Percentiles rank a stretch among this genome's conserved stretches.
These are phyloP conservation scores for Drosophila sp. DNA, from an alignment of 1,140 invertebrate species.

Conservation along the genomic window DNA sequence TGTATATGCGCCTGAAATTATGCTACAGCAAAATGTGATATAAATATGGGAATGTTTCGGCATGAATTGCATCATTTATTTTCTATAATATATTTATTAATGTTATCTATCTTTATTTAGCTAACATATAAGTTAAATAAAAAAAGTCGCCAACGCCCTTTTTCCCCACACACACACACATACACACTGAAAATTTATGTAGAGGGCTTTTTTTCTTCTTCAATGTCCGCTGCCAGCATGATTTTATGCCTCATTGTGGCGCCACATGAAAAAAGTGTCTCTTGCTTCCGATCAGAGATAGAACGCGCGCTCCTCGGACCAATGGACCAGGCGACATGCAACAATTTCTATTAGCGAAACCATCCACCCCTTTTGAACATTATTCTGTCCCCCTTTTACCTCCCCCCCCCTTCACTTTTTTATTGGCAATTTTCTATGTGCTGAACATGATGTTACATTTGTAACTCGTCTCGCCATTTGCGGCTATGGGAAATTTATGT, in stretches of 20 bases:
- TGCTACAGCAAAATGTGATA: no score
- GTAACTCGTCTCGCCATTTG: conserved; percentile 53
- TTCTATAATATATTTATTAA: neutral
- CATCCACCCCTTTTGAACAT: neutral
- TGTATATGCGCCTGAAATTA: no score
- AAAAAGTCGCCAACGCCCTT: conserved; percentile 35
- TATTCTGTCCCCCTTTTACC: conserved; percentile 15
- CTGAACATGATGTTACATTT: conserved; percentile 61
- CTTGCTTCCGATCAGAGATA: conserved; percentile 60
- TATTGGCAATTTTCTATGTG: conserved; percentile 46
- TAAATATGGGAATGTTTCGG: neutral
- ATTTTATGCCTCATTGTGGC: conserved; percentile 39
- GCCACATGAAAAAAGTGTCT: conserved; percentile 39
- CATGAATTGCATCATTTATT: neutral
- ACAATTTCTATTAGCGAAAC: conserved; percentile 67
- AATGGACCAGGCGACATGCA: conserved; percentile 50
- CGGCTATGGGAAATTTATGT: conserved; percentile 48
- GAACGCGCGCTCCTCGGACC: conserved; percentile 34
- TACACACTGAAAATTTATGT: no score
- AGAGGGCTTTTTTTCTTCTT: neutral
- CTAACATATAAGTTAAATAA: neutral
- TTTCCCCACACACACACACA: neutral
- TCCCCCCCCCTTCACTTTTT: conserved; percentile 11
- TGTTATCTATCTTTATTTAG: neutral
- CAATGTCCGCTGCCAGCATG: conserved; percentile 9